Conservation (phyloP, 1,140 invertebrate species). For the Bombus picipes region DNA sequence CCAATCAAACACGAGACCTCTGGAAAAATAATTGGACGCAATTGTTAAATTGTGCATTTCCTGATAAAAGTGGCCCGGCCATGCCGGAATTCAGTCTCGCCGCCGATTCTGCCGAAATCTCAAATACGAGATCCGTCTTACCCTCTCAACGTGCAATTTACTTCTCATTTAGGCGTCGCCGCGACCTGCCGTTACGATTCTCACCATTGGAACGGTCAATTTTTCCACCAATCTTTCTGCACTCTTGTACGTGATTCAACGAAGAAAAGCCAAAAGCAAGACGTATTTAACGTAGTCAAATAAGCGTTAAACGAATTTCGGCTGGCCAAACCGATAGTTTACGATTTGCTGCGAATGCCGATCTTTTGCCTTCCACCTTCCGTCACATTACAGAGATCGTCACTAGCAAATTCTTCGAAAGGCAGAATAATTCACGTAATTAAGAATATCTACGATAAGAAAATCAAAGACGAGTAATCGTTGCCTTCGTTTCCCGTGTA, state of each 20-base stretch:
- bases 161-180: background rate
- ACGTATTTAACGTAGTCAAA: too few relatives aligned
- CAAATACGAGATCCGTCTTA: background rate
- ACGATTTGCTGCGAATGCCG: background rate
- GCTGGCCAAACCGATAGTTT: background rate
- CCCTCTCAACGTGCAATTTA: background rate
- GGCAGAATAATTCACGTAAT: too few relatives aligned
- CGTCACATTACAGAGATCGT: too few relatives aligned
- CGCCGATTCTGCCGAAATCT: slow-evolving; percentile 62
- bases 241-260: background rate
- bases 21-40: slow-evolving; percentile 78
- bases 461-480: too few relatives aligned
- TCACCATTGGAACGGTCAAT: background rate
- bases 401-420: too few relatives aligned
- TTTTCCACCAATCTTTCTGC: too few relatives aligned
- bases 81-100: slow-evolving; percentile 51
- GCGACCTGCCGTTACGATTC: too few relatives aligned
- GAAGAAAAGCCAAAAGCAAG: background rate
- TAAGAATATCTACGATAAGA: too few relatives aligned
- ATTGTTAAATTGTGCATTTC: slow-evolving; percentile 80
- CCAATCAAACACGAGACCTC: slow-evolving; percentile 71
- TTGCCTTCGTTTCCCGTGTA: too few relatives aligned
- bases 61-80: slow-evolving; percentile 68
- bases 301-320: background rate
- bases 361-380: background rate